Conservation (phyloP, 1,140 invertebrate genomes). For the Armadillidium nasatum region DNA sequence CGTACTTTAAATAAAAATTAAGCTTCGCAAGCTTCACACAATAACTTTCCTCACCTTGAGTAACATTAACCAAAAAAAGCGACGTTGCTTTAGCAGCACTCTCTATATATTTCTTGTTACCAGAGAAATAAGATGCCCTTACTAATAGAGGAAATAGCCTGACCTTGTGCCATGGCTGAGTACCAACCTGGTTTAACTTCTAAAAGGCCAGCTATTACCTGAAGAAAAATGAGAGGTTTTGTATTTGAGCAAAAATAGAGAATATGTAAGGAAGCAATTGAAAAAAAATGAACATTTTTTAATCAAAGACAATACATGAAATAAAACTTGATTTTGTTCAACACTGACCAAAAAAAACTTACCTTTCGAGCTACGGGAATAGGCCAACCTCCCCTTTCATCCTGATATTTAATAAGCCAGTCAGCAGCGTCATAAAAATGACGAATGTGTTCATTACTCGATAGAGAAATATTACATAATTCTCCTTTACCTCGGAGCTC, state of each 20-base stretch:
- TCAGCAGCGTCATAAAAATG: constrained; percentile 88
- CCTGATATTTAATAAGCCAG: constrained; percentile 87
- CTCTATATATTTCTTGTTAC: constrained; percentile 70
- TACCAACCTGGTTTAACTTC: constrained; percentile 84
- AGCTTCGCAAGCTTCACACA: neutral
- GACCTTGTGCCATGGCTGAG: constrained; percentile 96
- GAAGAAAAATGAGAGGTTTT: neutral
- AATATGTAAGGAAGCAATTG: too few relatives aligned
- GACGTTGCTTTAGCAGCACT: constrained; percentile 73
- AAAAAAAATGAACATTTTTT: neutral
- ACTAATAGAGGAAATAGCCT: constrained; percentile 89
- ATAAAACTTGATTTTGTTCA: too few relatives aligned
- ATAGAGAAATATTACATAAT: constrained; percentile 63
- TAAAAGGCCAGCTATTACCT: constrained; percentile 64
- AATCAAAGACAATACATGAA: too few relatives aligned
- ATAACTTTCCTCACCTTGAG: constrained; percentile 25
- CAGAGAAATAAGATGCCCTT: constrained; percentile 78
- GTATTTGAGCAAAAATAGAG: too few relatives aligned
- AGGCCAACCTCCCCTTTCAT: constrained; percentile 78
- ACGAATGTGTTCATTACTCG: constrained; percentile 75
- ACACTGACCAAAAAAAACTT: too few relatives aligned
- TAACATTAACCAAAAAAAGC: constrained; percentile 64
- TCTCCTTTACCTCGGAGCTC: constrained; percentile 36
- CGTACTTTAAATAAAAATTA: neutral
- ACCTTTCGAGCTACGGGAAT: constrained; percentile 74